Base-by-base conservation (phyloP, 1,140 invertebrate genomes). In the Eciton burchellii region DNA sequence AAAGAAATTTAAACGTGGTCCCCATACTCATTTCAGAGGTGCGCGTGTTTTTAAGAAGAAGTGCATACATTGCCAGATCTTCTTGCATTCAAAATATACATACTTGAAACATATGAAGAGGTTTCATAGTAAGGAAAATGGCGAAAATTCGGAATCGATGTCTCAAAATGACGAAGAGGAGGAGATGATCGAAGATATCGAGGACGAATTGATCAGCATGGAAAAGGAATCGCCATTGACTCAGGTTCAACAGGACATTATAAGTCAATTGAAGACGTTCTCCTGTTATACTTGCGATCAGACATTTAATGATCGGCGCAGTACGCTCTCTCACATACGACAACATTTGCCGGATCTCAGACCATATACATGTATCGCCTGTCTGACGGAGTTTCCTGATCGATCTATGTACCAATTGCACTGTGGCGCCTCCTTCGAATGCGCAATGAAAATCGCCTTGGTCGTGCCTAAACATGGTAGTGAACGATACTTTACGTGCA, bases 401-500 rank as follows among this genome's bases (percentile, higher is more conserved):
- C 89, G 92, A 5, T 83, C 91, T 0, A 85, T 93, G 71, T 94
- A 94, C 29, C 93, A 94, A 4, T 8, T 90, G 0, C 93, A 94
- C 41, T 94, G 93, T 47, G 90, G 86, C 11, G 92, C 90, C 0
- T 94, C 93, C 0, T 93, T 93, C 24, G 92, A 94, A 11, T 94
- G 93, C 57, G 93, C 93, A 0, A 93, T 94, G 92, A 94, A 94
- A 47, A 94, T 94, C 2, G 93, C 93, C 2, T 66, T 92, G 0
- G 93, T 94, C 0, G 65, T 92, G 0, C 93, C 93, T 0, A 92
- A 92, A 56, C 87, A 89, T 0, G 93, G 93, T 0, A 86, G 84
- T 0, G 93, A 94, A 29, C 92, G 92, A 26, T 94, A 94, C 41
- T 94, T 94, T 72, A 94, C 93, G 0, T 94, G 93, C 19, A 94